Conservation (phyloP, 2,888 invertebrate genomes). For the Phaonia tiefii region DNA sequence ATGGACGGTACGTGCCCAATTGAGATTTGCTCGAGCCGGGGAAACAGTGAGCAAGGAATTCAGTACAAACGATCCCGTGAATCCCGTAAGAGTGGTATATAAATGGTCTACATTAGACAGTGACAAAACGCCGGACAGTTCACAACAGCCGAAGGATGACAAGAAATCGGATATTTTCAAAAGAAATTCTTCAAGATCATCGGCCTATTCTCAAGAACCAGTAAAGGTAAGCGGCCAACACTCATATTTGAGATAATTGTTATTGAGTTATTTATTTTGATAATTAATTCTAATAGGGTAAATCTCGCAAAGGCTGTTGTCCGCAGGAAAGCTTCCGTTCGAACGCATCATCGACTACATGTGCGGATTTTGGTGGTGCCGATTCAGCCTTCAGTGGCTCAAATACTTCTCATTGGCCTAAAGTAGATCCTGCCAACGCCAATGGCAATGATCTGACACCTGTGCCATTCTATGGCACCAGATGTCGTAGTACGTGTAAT, state of each 20-base stretch:
- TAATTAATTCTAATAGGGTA: conserved; percentile 31
- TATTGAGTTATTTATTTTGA: neutral
- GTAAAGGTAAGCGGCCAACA: conserved; percentile 45
- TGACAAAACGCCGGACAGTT: conserved; percentile 53
- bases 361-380: conserved; percentile 80
- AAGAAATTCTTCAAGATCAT: conserved; percentile 46
- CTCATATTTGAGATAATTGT: neutral
- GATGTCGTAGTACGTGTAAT: conserved; percentile 86
- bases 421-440: conserved; percentile 31
- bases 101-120: conserved; percentile 82
- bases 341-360: conserved; percentile 80
- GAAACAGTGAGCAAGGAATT: conserved; percentile 75
- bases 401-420: conserved; percentile 73
- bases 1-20: conserved; percentile 87
- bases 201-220: conserved; percentile 43
- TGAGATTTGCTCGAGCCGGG: conserved; percentile 83
- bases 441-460: conserved; percentile 20
- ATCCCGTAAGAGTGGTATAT: conserved; percentile 79
- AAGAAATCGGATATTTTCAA: conserved; percentile 39
- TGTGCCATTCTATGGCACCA: conserved; percentile 73
- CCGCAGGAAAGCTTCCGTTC: conserved; percentile 76
- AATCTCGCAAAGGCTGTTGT: conserved; percentile 32
- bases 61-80: conserved; percentile 74
- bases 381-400: conserved; percentile 81
- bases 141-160: conserved; percentile 31